Evolutionary conservation across 2,888 invertebrate species (phyloP).

Genomic region (Dasypogon diadema): DNA sequence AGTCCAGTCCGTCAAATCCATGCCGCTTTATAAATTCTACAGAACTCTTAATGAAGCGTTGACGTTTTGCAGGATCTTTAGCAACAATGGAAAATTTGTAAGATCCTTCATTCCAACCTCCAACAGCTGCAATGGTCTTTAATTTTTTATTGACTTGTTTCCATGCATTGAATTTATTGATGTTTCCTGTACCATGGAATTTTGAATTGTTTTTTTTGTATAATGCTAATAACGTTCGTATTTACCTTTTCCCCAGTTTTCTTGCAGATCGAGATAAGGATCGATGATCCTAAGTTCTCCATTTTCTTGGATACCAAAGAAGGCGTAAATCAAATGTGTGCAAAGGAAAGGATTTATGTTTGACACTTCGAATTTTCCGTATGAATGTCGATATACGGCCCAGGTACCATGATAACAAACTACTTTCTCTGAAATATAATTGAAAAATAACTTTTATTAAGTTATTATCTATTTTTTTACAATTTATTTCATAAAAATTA

Average conservation of each 20-base stretch:
- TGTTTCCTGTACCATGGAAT: constrained; percentile 59
- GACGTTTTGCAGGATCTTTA: constrained; percentile 62
- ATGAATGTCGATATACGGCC: constrained; percentile 76
- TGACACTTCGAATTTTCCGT: constrained; percentile 76
- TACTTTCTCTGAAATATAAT: constrained; percentile 73
- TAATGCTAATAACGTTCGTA: neutral
- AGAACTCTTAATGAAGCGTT: constrained; percentile 61
- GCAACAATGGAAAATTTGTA: constrained; percentile 69
- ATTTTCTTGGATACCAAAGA: constrained; percentile 74
- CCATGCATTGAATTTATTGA: constrained; percentile 65
- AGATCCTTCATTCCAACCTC: constrained; percentile 71
- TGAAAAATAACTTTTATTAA: no score
- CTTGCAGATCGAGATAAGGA: constrained; percentile 74
- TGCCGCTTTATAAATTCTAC: constrained; percentile 63
- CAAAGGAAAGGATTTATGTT: constrained; percentile 78
- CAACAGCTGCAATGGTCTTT: constrained; percentile 68
- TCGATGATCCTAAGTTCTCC: constrained; percentile 73
- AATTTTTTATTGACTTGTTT: constrained; percentile 66
- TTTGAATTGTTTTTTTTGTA: neutral
- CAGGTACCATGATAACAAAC: constrained; percentile 84
- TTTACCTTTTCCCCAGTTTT: constrained; percentile 72
- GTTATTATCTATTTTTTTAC: no score
- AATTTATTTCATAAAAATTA: no score
- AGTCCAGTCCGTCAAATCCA: constrained; percentile 73
- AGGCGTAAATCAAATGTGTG: constrained; percentile 82